Percentiles rank a stretch among this genome's conserved stretches.
phyloP scores from a whole-genome alignment of 1,140 invertebrate species.

The Zaprionus kolodkinae region DNA sequence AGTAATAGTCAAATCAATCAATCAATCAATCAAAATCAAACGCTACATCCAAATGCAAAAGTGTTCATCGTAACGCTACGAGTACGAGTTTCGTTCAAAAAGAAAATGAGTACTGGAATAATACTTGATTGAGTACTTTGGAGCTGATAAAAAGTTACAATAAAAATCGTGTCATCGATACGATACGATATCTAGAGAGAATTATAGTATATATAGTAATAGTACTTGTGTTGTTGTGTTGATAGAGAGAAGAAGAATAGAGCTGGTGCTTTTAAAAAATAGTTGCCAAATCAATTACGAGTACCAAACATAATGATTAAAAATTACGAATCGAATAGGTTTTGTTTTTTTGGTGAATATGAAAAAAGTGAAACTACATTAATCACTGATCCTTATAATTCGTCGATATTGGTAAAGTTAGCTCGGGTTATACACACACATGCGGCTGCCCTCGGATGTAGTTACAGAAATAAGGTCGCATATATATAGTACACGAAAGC shows the following conservation, averaged over 20 bases:
- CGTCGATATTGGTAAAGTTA: background rate
- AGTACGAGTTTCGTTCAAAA: slow-evolving; percentile 75
- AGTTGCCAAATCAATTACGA: slow-evolving; percentile 46
- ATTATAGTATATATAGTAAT: background rate
- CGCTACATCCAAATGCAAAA: slow-evolving; percentile 82
- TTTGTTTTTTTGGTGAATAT: slow-evolving; percentile 19
- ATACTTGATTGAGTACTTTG: slow-evolving; percentile 57
- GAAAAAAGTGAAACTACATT: slow-evolving; percentile 34
- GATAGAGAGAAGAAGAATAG: slow-evolving; percentile 55
- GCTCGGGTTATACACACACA: slow-evolving; percentile 5
- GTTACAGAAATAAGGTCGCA: slow-evolving; percentile 9
- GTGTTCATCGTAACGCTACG: slow-evolving; percentile 76
- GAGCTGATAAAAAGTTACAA: slow-evolving; percentile 45
- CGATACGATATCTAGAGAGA: slow-evolving; percentile 58
- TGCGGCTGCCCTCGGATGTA: slow-evolving; percentile 23
- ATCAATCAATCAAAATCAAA: slow-evolving; percentile 74
- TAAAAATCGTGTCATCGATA: slow-evolving; percentile 28
- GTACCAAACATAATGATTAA: slow-evolving; percentile 47
- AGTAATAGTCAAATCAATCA: slow-evolving; percentile 49
- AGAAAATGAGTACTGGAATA: slow-evolving; percentile 62
- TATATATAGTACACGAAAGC: slow-evolving; percentile 47
- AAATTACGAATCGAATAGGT: slow-evolving; percentile 36
- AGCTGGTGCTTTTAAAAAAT: slow-evolving; percentile 70
- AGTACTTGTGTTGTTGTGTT: slow-evolving; percentile 37
- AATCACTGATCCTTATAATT: slow-evolving; percentile 1